Percentiles rank a stretch among this genome's conserved stretches.
Evolutionary conservation across 2,888 invertebrate genomes (phyloP).

Genomic region (Agriopis leucophaearia): DNA sequence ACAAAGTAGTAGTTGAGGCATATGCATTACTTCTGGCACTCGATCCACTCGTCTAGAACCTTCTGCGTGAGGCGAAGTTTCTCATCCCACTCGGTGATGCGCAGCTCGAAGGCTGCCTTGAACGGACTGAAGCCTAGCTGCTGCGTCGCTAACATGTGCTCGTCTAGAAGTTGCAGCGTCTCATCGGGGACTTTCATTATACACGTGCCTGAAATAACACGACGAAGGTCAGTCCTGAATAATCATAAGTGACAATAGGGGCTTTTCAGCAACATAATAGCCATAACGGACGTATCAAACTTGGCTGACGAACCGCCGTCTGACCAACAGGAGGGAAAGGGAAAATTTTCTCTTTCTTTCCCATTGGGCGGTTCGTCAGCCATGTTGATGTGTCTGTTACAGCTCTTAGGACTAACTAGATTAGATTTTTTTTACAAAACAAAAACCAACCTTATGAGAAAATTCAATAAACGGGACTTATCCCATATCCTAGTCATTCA

Average conservation of each 20-base stretch:
- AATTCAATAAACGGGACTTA: too few species aligned
- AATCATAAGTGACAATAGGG: background rate
- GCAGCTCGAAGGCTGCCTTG: conserved; percentile 91
- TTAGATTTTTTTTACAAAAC: too few species aligned
- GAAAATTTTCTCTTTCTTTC: too few species aligned
- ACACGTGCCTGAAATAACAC: conserved; percentile 84
- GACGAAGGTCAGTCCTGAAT: background rate
- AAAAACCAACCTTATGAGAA: too few species aligned
- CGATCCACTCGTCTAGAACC: conserved; percentile 89
- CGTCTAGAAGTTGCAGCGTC: conserved; percentile 90
- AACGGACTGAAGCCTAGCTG: conserved; percentile 92
- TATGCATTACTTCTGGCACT: conserved; percentile 89
- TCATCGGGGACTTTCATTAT: conserved; percentile 93
- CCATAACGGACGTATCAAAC: too few species aligned
- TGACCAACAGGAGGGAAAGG: too few species aligned
- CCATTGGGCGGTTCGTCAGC: too few species aligned
- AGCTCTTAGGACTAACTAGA: too few species aligned
- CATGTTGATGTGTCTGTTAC: too few species aligned
- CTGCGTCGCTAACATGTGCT: conserved; percentile 91
- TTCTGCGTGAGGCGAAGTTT: conserved; percentile 88
- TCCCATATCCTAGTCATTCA: too few species aligned
- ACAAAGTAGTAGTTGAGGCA: background rate
- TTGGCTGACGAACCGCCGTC: too few species aligned
- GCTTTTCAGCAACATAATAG: too few species aligned
- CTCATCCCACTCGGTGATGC: conserved; percentile 91